These are phyloP conservation scores for Leuciscus waleckii DNA, from an alignment of 2,797 vertebrate species.

Conservation along the genomic window DNA sequence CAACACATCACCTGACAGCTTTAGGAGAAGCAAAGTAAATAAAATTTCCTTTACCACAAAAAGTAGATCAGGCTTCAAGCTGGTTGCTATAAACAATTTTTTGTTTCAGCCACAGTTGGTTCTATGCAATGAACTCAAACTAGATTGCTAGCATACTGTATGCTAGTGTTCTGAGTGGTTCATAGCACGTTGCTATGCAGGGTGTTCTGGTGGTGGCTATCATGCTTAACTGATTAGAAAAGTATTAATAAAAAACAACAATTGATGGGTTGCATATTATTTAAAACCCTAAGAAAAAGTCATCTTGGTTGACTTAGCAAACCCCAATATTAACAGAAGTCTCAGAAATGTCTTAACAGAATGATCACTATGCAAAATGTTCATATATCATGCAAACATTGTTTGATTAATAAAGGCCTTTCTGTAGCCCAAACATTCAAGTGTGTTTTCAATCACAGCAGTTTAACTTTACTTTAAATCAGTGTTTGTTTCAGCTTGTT, in stretches of 20 bases:
- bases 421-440: neutral
- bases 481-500: constrained; percentile 9
- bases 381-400: constrained; percentile 9
- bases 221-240: neutral
- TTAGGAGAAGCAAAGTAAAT: neutral
- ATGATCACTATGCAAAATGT: neutral
- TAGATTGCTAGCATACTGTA: neutral
- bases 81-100: neutral
- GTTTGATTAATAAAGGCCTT: constrained; percentile 27
- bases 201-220: neutral
- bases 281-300: neutral
- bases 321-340: neutral
- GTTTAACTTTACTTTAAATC: constrained; percentile 9
- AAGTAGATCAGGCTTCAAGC: neutral
- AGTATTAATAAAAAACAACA: neutral
- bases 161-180: neutral
- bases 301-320: neutral
- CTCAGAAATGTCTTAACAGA: neutral
- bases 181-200: neutral
- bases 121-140: neutral
- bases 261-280: neutral
- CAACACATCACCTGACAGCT: neutral
- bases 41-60: neutral
- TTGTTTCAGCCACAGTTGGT: neutral
- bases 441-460: constrained; percentile 26